phyloP scores from a whole-genome alignment of 2,888 invertebrate species.

The Acleris laterana region DNA sequence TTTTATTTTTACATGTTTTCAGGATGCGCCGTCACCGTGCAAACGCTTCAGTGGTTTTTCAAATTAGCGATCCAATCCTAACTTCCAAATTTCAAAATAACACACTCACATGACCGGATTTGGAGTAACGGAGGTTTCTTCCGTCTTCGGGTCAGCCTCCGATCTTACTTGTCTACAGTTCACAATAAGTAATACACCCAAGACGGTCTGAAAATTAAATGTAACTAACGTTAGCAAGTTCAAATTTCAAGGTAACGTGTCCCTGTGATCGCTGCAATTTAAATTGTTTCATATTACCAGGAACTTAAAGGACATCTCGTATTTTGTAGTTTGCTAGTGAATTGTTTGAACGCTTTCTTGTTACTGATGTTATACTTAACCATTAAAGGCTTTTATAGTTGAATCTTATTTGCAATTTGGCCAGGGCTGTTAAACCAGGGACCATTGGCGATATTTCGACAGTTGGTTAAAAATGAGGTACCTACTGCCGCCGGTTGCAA shows the following conservation, averaged over 20 bases:
- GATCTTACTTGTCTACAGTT: slow-evolving; percentile 9
- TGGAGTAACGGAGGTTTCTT: slow-evolving; percentile 8
- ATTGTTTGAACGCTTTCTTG: slow-evolving; percentile 36
- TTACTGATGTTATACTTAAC: slow-evolving; percentile 45
- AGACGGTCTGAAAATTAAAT: slow-evolving; percentile 14
- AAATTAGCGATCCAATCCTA: slow-evolving; percentile 10
- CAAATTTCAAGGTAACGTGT: not conserved
- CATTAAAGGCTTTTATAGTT: slow-evolving; percentile 52
- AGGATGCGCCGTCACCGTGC: not conserved
- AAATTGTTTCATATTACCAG: slow-evolving; percentile 9
- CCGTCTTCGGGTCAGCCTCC: slow-evolving; percentile 17
- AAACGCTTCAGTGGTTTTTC: slow-evolving; percentile 9
- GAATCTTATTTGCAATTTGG: slow-evolving; percentile 43
- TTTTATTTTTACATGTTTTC: not conserved
- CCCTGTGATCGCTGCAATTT: not conserved
- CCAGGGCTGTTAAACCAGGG: slow-evolving; percentile 47
- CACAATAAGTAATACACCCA: slow-evolving; percentile 23
- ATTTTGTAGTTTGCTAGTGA: slow-evolving; percentile 4
- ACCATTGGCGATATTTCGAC: not conserved
- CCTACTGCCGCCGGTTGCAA: no score
- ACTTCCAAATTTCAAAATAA: slow-evolving; percentile 14
- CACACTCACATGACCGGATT: slow-evolving; percentile 32
- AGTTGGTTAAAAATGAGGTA: not conserved
- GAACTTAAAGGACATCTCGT: slow-evolving; percentile 10
- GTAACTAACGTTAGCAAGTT: not conserved